Percentiles rank a stretch among this genome's conserved stretches.
These are phyloP conservation scores for Bursaphelenchus okinawaensis DNA, from an alignment of 2,888 invertebrate genomes.

Conservation along the genomic window DNA sequence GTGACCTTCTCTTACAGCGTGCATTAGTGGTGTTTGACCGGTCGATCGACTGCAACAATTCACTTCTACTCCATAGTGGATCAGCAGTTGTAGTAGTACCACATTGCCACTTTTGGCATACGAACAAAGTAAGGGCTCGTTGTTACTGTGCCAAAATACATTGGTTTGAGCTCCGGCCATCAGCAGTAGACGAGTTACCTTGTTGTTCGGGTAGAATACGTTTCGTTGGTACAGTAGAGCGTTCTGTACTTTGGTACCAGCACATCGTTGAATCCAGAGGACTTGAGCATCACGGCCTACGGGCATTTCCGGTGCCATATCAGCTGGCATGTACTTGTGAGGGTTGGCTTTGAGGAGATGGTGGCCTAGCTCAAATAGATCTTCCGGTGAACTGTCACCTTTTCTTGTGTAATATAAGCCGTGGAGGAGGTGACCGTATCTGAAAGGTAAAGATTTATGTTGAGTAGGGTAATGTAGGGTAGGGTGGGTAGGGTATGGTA, in stretches of 20 bases:
- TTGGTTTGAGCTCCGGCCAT: slow-evolving; percentile 83
- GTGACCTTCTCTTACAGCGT: slow-evolving; percentile 81
- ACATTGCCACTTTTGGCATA: slow-evolving; percentile 84
- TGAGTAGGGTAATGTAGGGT: too few relatives aligned
- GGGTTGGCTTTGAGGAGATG: slow-evolving; percentile 93
- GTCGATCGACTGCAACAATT: slow-evolving; percentile 74
- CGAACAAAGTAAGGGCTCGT: slow-evolving; percentile 74
- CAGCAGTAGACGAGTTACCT: slow-evolving; percentile 72
- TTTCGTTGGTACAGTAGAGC: slow-evolving; percentile 29
- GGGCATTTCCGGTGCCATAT: slow-evolving; percentile 31
- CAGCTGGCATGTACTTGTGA: slow-evolving; percentile 66
- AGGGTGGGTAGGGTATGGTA: too few relatives aligned
- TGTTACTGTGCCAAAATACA: slow-evolving; percentile 63
- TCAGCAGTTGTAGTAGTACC: slow-evolving; percentile 80
- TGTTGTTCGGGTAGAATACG: slow-evolving; percentile 32
- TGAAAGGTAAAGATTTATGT: slow-evolving; percentile 38
- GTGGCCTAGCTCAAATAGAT: slow-evolving; percentile 85
- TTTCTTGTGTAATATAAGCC: slow-evolving; percentile 82
- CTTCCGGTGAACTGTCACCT: slow-evolving; percentile 77
- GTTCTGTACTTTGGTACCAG: slow-evolving; percentile 15
- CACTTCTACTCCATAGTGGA: slow-evolving; percentile 85
- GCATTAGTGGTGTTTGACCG: slow-evolving; percentile 78
- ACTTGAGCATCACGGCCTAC: slow-evolving; percentile 29
- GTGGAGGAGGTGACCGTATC: slow-evolving; percentile 84
- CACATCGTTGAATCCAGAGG: slow-evolving; percentile 31